phyloP scores from a whole-genome alignment of 2,797 vertebrate species.

The Sciaenops ocellatus region DNA sequence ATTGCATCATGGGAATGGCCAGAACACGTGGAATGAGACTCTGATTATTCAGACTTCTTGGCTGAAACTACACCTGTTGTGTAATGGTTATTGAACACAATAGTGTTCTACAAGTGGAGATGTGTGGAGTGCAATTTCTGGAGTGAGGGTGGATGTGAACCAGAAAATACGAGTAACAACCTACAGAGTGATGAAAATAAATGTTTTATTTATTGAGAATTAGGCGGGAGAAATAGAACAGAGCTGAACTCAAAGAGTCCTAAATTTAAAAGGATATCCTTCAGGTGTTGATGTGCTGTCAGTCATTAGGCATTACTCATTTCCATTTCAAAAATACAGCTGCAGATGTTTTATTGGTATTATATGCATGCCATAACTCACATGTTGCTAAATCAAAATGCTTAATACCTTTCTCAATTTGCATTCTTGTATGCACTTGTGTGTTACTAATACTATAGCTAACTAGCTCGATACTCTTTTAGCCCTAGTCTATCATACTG shows the following conservation, averaged over 20 bases:
- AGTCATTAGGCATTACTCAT: slow-evolving; percentile 12
- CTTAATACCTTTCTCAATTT: no score
- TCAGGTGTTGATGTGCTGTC: not conserved
- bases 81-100: slow-evolving; percentile 27
- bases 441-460: no score
- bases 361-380: not conserved
- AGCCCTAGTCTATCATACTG: no score
- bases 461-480: no score
- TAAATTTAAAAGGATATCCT: slow-evolving; percentile 23
- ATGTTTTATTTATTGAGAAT: slow-evolving; percentile 10
- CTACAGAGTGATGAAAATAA: slow-evolving; percentile 5
- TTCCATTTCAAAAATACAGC: slow-evolving; percentile 10
- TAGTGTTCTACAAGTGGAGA: not conserved
- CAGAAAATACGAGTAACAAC: not conserved
- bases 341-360: not conserved
- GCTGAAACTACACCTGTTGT: slow-evolving; percentile 27
- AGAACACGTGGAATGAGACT: slow-evolving; percentile 28
- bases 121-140: slow-evolving; percentile 7
- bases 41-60: slow-evolving; percentile 26
- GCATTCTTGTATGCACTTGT: no score
- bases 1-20: slow-evolving; percentile 33
- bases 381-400: not conserved
- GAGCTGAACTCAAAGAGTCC: slow-evolving; percentile 5
- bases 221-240: not conserved
- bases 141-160: not conserved